phyloP scores from a whole-genome alignment of 2,113 vertebrate genomes.

The Ciconia maguari region DNA sequence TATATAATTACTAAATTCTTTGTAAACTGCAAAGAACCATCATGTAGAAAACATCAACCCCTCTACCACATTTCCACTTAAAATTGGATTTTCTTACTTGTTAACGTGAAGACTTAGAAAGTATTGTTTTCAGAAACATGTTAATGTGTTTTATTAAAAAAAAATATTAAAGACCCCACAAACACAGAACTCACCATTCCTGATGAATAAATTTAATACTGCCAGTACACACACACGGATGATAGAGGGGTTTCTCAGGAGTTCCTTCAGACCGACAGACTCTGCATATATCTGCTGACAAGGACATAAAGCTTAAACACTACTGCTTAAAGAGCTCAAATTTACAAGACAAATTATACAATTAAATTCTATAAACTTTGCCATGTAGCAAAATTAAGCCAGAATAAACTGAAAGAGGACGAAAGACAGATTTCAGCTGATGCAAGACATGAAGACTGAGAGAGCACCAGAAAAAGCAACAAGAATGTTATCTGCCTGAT shows the following conservation, averaged over 20 bases:
- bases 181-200: constrained; percentile 87
- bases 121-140: background rate
- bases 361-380: background rate
- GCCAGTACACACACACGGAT: constrained; percentile 98
- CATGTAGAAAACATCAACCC: background rate
- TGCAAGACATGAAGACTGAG: background rate
- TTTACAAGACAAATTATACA: background rate
- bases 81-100: background rate
- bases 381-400: background rate
- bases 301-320: background rate
- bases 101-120: background rate
- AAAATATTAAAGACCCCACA: background rate
- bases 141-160: background rate
- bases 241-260: constrained; percentile 95
- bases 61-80: background rate
- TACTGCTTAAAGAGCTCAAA: background rate
- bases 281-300: constrained; percentile 92
- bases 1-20: background rate
- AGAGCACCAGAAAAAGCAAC: background rate
- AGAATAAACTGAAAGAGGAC: background rate
- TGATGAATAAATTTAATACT: constrained; percentile 99
- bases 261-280: constrained; percentile 98
- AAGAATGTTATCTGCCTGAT: background rate
- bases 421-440: background rate
- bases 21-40: background rate